Conservation (phyloP, 2,797 vertebrate genomes). For the Chaetophractus vellerosus region DNA sequence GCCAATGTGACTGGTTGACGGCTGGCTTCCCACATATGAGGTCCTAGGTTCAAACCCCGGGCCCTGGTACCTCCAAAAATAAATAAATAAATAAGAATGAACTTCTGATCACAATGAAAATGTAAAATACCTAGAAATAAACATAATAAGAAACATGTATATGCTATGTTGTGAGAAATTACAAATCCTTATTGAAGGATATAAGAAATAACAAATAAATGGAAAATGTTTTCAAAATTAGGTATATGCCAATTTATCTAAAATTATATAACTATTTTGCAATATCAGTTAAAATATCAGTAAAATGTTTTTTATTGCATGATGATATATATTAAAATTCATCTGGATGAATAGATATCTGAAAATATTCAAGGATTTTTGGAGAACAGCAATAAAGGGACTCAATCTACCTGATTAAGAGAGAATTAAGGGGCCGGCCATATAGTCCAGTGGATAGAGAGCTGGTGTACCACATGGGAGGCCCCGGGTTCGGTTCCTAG, state of each 20-base stretch:
- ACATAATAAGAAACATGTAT: not conserved
- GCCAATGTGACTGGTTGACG: no score
- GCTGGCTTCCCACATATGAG: no score
- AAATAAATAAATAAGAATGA: slow-evolving; percentile 13
- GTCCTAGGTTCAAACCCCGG: no score
- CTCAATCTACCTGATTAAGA: not conserved
- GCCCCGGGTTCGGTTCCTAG: no score
- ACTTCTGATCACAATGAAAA: slow-evolving; percentile 34
- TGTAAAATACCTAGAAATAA: not conserved
- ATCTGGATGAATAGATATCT: slow-evolving; percentile 6
- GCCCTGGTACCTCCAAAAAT: no score
- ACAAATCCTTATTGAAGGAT: not conserved
- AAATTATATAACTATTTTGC: not conserved
- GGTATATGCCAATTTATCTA: not conserved
- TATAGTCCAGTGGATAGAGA: no score
- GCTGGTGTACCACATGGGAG: no score
- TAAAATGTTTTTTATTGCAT: not conserved
- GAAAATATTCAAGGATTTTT: slow-evolving; percentile 33
- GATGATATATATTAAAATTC: slow-evolving; percentile 28
- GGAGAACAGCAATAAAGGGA: not conserved
- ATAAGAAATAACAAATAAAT: not conserved
- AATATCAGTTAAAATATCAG: slow-evolving; percentile 12
- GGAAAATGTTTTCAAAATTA: not conserved
- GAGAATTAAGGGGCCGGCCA: no score
- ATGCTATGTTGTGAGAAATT: not conserved